These are phyloP conservation scores for Forbesichthys agassizii DNA, from an alignment of 2,113 vertebrate genomes.

Conservation along the genomic window DNA sequence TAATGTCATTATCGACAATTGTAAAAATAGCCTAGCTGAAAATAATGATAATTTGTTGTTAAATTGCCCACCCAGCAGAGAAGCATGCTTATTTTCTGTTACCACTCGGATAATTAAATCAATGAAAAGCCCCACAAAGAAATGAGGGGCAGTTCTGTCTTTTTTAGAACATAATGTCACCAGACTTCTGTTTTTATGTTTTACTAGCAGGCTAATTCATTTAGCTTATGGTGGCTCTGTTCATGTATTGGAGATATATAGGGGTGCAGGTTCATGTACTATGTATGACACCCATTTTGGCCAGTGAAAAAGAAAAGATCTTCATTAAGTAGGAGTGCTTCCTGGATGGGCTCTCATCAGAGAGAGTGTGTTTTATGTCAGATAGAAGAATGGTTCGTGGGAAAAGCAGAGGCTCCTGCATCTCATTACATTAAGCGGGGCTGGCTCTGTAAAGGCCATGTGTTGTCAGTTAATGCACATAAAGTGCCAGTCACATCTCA, in stretches of 20 bases:
- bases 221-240: slow-evolving; percentile 28
- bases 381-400: slow-evolving; percentile 47
- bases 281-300: slow-evolving; percentile 28
- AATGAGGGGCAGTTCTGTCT: slow-evolving; percentile 42
- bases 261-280: slow-evolving; percentile 29
- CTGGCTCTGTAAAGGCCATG: slow-evolving; percentile 33
- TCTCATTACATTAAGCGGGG: slow-evolving; percentile 72
- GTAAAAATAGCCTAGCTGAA: no score
- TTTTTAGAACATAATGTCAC: slow-evolving; percentile 51
- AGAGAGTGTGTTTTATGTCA: slow-evolving; percentile 71
- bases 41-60: no score
- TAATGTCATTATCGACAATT: no score
- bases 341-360: slow-evolving; percentile 64
- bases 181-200: slow-evolving; percentile 33
- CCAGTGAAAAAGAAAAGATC: slow-evolving; percentile 52
- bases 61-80: no score
- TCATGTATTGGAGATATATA: slow-evolving; percentile 8
- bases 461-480: slow-evolving; percentile 40
- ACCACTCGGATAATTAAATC: slow-evolving; percentile 47
- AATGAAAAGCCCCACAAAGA: slow-evolving; percentile 63
- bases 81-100: no score
- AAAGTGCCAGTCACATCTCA: slow-evolving; percentile 36
- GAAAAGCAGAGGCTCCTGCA: slow-evolving; percentile 42
- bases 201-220: slow-evolving; percentile 24
- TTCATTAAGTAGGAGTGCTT: slow-evolving; percentile 72